Conservation (phyloP, 2,113 vertebrate species). For the Otocyon megalotis region DNA sequence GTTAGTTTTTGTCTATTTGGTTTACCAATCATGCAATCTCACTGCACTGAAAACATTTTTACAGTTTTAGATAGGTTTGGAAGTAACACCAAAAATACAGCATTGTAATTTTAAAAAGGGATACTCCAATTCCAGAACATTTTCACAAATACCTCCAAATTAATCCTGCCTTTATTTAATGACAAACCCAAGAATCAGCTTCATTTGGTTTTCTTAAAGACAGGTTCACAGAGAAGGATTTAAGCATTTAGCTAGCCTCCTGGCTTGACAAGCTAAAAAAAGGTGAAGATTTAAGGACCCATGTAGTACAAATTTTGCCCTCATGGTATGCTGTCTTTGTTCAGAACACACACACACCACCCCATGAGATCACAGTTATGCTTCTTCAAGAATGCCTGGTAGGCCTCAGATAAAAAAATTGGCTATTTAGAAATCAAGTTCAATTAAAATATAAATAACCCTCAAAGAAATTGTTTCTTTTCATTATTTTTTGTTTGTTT, state of each 20-base stretch:
- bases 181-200: not conserved
- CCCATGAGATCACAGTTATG: not conserved
- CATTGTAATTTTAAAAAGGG: not conserved
- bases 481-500: not conserved
- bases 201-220: not conserved
- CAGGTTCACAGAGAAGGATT: not conserved
- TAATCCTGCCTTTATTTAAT: not conserved
- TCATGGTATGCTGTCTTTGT: not conserved
- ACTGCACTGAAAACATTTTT: not conserved
- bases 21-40: not conserved
- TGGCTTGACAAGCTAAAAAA: not conserved
- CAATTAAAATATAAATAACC: not conserved
- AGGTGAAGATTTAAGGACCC: not conserved
- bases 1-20: not conserved
- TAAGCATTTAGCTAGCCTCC: not conserved
- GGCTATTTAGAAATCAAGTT: not conserved
- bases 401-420: not conserved
- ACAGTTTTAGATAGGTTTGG: not conserved
- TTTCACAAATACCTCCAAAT: not conserved
- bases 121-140: not conserved
- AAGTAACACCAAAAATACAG: not conserved
- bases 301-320: not conserved
- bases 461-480: not conserved
- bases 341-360: not conserved
- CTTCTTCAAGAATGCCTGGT: not conserved